phyloP scores from a whole-genome alignment of 2,113 vertebrate species.

The Eubucco bourcierii region DNA sequence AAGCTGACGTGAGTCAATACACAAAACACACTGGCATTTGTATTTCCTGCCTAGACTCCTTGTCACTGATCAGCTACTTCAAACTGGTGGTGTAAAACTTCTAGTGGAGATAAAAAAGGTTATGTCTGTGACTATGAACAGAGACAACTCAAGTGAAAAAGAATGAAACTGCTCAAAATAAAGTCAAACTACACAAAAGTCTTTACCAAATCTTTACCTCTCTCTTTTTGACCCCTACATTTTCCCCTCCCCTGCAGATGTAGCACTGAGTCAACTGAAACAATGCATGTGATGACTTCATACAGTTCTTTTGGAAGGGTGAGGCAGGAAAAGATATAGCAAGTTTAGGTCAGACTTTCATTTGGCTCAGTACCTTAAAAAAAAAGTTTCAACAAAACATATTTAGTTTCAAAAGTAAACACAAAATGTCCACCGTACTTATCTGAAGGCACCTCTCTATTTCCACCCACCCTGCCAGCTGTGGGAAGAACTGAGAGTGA shows the following conservation, averaged over 20 bases:
- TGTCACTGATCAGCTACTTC: not conserved
- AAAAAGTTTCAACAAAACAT: not conserved
- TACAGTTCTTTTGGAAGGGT: not conserved
- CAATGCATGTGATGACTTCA: not conserved
- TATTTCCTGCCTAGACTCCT: not conserved
- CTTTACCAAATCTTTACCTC: not conserved
- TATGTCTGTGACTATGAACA: not conserved
- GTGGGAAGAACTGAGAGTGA: not conserved
- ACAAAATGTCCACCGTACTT: not conserved
- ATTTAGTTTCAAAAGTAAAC: not conserved
- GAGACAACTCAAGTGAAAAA: not conserved
- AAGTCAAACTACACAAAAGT: not conserved
- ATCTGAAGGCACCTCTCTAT: not conserved
- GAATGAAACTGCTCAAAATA: not conserved
- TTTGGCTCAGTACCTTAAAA: not conserved
- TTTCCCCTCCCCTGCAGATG: not conserved
- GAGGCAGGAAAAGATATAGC: not conserved
- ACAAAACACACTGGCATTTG: not conserved
- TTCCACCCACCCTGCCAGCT: not conserved
- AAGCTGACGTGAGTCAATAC: not conserved
- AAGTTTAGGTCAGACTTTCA: not conserved
- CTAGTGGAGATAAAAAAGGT: not conserved
- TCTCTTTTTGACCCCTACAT: not conserved
- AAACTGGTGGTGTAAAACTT: not conserved
- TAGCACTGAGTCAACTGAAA: not conserved